Base-by-base conservation (phyloP, 2,888 invertebrate genomes). In the Dasysyrphus albostriatus region DNA sequence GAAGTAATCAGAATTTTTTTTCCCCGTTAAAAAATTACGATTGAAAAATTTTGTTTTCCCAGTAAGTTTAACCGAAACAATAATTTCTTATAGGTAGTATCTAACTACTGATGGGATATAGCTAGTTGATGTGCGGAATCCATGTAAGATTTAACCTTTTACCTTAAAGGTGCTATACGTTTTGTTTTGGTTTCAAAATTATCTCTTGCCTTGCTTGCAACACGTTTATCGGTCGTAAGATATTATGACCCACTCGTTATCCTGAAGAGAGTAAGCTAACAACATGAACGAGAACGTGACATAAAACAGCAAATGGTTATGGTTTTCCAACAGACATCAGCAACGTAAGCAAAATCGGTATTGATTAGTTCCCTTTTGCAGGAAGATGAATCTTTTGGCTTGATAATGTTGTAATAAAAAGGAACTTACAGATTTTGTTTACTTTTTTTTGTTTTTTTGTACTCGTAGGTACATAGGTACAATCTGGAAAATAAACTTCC, bases 241-340 rank as follows among this genome's bases (percentile, higher is more conserved):
- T 19, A 49, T 49, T 49, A 49, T 19, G 8, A 16, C 49, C 16
- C 49, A 19, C 49, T 19, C 19, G 49, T 49, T 49, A 49, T 9
- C 19, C 24, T 24, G 10, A 19, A 4, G 19, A 49, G 19, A 19
- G 49, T 49, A 9, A 8, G 3, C 49, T 9, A 19, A 49, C 16
- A 24, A 24, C 24, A 24, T 24, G 24, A 49, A 49, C 49, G 34
- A 19, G 49, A 49, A 49, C 49, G 49, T 49, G 49, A 49, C 49
- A 49, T 49, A 49, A 49, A 49, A 49, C 16, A 49, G 19, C 49
- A 49, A 49, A 49, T 49, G 49, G 49, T 49, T 49, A 49, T 49
- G 49, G 16, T 19, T 49, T 49, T 49, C 49, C 49, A 49, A 19
- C 49, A 49, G 49, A 49, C 16, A 47, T n/a, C n/a, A 24, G 24